Evolutionary conservation across 2,113 vertebrate species (phyloP), one percentile per base, ranked within the genome.

Genomic region (Pagrus major): DNA sequence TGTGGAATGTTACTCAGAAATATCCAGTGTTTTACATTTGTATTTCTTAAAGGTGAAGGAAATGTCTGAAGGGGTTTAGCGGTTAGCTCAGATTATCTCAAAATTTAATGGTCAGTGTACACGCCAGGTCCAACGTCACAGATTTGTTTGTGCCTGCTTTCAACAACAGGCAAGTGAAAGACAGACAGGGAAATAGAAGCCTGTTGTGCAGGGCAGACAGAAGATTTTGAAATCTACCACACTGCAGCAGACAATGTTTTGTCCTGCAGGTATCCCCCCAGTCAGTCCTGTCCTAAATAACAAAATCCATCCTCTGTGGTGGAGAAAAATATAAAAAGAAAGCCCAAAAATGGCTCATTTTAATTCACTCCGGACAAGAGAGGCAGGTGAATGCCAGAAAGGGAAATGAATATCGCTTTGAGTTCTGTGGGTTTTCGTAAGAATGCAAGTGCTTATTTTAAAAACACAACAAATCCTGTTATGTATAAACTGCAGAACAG

Each of bases 91-190:
- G 60, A 74, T 80, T 56, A 60, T 68, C 37, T 70, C 77, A 33
- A 25, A 77, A 69, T 47, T 71, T 77, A 59, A 80, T n/a, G 25
- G 71, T 60, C 33, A 23, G 47, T 49, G 37, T 55, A 21, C 11
- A 54, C 16, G 35, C 46, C 54, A 37, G 39, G n/a, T 21, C 42
- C 25, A 49, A 23, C 63, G 37, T 64, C 44, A 65, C 23, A 66
- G 52, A 81, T 37, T 39, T 71, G 61, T 84, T 68, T 68, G 71
- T 47, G 39, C 76, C 31, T 59, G 29, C 18, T 56, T 55, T 27
- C 37, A 63, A 74, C 37, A 76, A 55, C 20, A 42, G 44, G n/a
- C 47, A 47, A 27, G 42, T 20, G 29, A 63, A 60, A 68, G 46
- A 23, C 35, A 71, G 46, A 63, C 61, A 20, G 67, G 18, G 20